Evolutionary conservation across 1,140 invertebrate genomes (phyloP).

Genomic region (Glomeris maerens): DNA sequence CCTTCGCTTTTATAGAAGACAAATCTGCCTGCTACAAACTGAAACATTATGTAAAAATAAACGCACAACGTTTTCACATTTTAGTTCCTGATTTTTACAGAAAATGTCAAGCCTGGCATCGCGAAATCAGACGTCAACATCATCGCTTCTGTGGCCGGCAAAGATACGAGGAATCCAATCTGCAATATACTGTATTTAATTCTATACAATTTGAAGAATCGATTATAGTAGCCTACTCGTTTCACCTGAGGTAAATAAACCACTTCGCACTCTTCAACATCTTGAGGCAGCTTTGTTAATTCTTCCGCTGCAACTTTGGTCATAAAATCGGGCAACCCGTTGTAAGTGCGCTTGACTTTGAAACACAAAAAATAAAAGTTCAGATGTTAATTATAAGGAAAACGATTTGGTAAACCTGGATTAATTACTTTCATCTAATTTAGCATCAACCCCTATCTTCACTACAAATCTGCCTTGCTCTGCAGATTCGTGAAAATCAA

Average conservation of each 20-base stretch:
- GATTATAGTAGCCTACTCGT: constrained; percentile 2
- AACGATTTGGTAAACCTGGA: too few relatives aligned
- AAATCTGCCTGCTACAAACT: constrained; percentile 48
- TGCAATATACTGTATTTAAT: constrained; percentile 28
- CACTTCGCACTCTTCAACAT: constrained; percentile 53
- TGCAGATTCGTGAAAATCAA: constrained; percentile 52
- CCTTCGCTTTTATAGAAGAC: constrained; percentile 58
- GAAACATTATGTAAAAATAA: constrained; percentile 15
- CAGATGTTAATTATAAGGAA: too few relatives aligned
- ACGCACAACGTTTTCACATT: constrained; percentile 1
- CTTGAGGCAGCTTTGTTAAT: constrained; percentile 44
- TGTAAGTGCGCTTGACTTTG: constrained; percentile 31
- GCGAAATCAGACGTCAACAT: constrained; percentile 36
- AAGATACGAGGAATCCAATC: constrained; percentile 58
- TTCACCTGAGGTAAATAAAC: constrained; percentile 51
- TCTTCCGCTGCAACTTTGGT: constrained; percentile 51
- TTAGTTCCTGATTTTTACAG: constrained; percentile 33
- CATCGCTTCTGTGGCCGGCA: constrained; percentile 44
- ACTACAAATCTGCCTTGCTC: constrained; percentile 46
- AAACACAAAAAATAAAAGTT: constrained; percentile 8
- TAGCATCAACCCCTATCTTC: constrained; percentile 46
- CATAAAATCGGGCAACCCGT: constrained; percentile 34
- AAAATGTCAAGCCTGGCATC: constrained; percentile 50
- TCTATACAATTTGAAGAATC: constrained; percentile 2
- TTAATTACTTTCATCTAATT: constrained; percentile 45